Percentiles rank a stretch among this genome's conserved stretches.
These are phyloP conservation scores for Echeneis naucrates DNA, from an alignment of 2,797 vertebrate genomes.

Conservation along the genomic window DNA sequence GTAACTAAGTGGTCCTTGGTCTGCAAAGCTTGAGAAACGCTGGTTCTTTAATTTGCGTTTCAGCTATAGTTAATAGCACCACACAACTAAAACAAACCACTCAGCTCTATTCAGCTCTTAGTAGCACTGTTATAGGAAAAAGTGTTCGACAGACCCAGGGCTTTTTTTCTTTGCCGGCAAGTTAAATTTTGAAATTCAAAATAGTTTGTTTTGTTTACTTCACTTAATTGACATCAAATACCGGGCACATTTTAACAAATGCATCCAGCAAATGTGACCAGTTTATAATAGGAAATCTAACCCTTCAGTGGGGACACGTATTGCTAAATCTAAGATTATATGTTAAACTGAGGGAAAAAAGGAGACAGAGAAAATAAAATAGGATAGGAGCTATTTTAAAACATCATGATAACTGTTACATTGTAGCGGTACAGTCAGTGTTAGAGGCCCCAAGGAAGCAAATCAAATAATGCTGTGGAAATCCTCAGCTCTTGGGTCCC, in stretches of 20 bases:
- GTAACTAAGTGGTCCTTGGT: too few relatives aligned
- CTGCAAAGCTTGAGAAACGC: too few relatives aligned
- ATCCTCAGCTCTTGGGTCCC: neutral
- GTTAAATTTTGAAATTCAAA: too few relatives aligned
- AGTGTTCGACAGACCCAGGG: too few relatives aligned
- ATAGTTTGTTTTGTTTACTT: too few relatives aligned
- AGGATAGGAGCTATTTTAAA: neutral
- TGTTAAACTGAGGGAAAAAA: neutral
- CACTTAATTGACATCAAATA: too few relatives aligned
- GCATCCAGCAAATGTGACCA: neutral
- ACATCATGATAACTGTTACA: neutral
- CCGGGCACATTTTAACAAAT: neutral
- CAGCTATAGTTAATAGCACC: too few relatives aligned
- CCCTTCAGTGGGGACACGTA: neutral
- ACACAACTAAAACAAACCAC: too few relatives aligned
- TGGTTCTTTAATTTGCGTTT: too few relatives aligned
- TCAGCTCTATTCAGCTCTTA: too few relatives aligned
- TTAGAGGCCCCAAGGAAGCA: constrained; percentile 6
- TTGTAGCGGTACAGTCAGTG: neutral
- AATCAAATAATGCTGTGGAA: constrained; percentile 22
- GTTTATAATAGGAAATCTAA: neutral
- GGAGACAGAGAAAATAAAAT: neutral
- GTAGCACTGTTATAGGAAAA: too few relatives aligned
- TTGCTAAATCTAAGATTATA: neutral
- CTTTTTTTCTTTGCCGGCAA: too few relatives aligned